A percentile compares a stretch with the other conserved stretches of the same genome.
These are phyloP conservation scores for Coregonus clupeaformis DNA, from an alignment of 2,113 vertebrate genomes.

Conservation along the genomic window DNA sequence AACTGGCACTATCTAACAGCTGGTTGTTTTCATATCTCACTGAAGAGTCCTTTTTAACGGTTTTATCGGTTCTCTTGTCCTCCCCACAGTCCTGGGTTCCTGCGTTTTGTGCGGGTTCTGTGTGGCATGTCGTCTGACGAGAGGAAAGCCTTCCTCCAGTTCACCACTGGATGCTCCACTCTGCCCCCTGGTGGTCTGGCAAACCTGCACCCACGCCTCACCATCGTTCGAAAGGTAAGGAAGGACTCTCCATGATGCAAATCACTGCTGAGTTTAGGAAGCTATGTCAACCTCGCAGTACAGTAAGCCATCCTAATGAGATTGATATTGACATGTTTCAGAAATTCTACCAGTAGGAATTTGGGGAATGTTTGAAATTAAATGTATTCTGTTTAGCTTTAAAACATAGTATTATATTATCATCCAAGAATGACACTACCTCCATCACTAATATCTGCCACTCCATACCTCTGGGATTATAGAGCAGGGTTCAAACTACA, in stretches of 20 bases:
- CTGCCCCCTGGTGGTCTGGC: conserved; percentile 95
- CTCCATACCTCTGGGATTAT: background rate
- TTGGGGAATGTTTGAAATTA: too few species aligned
- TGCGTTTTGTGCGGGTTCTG: conserved; percentile 90
- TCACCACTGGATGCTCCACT: conserved; percentile 97
- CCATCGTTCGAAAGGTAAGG: conserved; percentile 93
- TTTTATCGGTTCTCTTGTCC: background rate
- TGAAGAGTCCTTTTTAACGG: background rate
- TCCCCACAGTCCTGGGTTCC: conserved; percentile 84
- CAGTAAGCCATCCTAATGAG: too few species aligned
- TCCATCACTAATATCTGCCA: too few species aligned
- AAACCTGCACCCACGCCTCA: conserved; percentile 96
- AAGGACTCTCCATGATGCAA: background rate
- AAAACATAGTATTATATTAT: too few species aligned
- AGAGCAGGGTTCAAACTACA: background rate
- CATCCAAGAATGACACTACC: too few species aligned
- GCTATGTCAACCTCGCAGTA: too few species aligned
- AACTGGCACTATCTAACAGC: too few species aligned
- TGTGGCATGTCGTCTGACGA: conserved; percentile 98
- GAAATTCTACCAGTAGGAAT: too few species aligned
- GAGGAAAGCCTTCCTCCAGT: conserved; percentile 97
- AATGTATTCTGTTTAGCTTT: too few species aligned
- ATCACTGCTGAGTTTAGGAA: background rate
- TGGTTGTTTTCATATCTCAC: too few species aligned
- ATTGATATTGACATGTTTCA: too few species aligned